These are phyloP conservation scores for Prorops nasuta DNA, from an alignment of 1,140 invertebrate species.

Conservation along the genomic window DNA sequence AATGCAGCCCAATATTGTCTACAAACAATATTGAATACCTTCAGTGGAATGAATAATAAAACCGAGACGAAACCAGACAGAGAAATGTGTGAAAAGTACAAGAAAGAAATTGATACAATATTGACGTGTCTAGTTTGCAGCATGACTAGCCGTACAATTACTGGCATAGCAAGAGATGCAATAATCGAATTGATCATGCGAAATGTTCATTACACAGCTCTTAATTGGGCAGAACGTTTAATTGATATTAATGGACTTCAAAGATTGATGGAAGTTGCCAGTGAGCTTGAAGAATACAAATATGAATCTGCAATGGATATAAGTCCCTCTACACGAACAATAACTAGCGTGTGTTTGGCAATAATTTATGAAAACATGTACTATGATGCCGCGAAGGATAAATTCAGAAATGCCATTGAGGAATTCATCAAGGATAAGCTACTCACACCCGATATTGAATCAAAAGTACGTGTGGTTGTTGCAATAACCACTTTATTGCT, in stretches of 20 bases:
- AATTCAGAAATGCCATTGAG: slow-evolving; percentile 77
- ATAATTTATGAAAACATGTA: slow-evolving; percentile 93
- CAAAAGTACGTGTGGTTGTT: slow-evolving; percentile 82
- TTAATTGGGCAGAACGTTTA: slow-evolving; percentile 86
- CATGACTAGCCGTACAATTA: slow-evolving; percentile 78
- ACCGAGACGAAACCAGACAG: slow-evolving; percentile 72
- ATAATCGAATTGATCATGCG: slow-evolving; percentile 90
- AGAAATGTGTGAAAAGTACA: slow-evolving; percentile 69
- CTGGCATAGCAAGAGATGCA: slow-evolving; percentile 80
- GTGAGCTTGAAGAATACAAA: slow-evolving; percentile 84
- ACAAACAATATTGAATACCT: slow-evolving; percentile 74
- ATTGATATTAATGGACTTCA: slow-evolving; percentile 81
- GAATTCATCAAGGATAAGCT: slow-evolving; percentile 88
- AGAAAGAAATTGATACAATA: slow-evolving; percentile 79
- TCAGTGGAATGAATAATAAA: slow-evolving; percentile 79
- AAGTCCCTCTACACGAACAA: slow-evolving; percentile 80
- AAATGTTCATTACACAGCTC: slow-evolving; percentile 78
- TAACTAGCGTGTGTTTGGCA: slow-evolving; percentile 83
- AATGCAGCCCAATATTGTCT: slow-evolving; percentile 79
- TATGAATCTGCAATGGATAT: slow-evolving; percentile 90
- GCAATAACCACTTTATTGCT: slow-evolving; percentile 87
- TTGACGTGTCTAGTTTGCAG: slow-evolving; percentile 77
- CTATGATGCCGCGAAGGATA: slow-evolving; percentile 79
- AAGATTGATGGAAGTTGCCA: slow-evolving; percentile 82
- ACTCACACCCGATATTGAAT: slow-evolving; percentile 82